Evolutionary conservation across 2,113 vertebrate species (phyloP).

Genomic region (Apaloderma vittatum): DNA sequence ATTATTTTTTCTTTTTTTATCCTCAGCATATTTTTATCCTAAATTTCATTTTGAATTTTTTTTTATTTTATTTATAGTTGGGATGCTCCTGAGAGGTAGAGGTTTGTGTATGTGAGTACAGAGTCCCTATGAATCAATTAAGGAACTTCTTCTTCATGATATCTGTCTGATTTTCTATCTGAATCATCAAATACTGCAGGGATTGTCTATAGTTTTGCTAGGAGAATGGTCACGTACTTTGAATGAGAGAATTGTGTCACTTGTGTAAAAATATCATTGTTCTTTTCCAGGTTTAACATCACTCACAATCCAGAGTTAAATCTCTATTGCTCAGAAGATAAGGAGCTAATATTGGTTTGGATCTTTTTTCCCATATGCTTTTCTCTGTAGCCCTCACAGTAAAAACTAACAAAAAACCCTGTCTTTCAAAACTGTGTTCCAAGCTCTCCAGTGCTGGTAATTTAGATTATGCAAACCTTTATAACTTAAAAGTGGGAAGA

Average conservation of each 20-base stretch:
- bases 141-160: not conserved
- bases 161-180: not conserved
- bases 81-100: not conserved
- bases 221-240: fast-evolving
- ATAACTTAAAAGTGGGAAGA: not conserved
- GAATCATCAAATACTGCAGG: not conserved
- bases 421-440: not conserved
- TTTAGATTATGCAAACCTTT: not conserved
- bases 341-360: not conserved
- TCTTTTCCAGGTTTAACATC: not conserved
- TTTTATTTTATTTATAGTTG: too few relatives aligned
- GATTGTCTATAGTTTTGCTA: not conserved
- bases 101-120: fast-evolving
- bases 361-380: not conserved
- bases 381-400: not conserved
- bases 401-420: not conserved
- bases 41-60: not conserved
- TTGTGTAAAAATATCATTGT: not conserved
- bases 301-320: not conserved
- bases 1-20: not conserved
- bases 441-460: not conserved
- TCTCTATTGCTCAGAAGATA: not conserved
- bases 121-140: fast-evolving
- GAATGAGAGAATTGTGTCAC: not conserved
- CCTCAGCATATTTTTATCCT: fast-evolving